These are phyloP conservation scores for Sclerurus mexicanus DNA, from an alignment of 2,113 vertebrate genomes.

Conservation along the genomic window DNA sequence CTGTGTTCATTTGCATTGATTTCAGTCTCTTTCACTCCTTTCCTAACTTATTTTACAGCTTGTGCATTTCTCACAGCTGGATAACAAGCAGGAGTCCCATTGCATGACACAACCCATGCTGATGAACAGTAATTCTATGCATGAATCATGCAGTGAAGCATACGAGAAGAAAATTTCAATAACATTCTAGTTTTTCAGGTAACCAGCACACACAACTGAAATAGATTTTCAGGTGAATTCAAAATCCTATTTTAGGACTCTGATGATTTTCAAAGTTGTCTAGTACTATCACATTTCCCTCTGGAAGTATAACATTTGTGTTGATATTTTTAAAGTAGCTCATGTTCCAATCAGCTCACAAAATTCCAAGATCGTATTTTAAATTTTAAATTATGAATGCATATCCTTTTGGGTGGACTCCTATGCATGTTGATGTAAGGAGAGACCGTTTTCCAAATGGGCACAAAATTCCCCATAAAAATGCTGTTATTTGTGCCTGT, in stretches of 20 bases:
- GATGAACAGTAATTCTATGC: conserved; percentile 66
- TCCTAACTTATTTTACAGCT: conserved; percentile 56
- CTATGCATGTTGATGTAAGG: not conserved
- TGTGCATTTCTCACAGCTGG: conserved; percentile 55
- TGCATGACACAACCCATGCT: conserved; percentile 48
- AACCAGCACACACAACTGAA: not conserved
- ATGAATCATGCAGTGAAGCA: conserved; percentile 22
- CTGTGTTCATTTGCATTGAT: not conserved
- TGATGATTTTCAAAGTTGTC: not conserved
- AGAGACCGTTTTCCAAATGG: not conserved
- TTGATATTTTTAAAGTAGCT: not conserved
- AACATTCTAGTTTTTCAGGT: conserved; percentile 3
- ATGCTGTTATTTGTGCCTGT: not conserved
- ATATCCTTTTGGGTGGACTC: not conserved
- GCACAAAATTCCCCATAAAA: not conserved
- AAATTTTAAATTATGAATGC: not conserved
- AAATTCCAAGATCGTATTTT: not conserved
- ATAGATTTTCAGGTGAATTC: conserved; percentile 6
- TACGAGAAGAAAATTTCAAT: conserved; percentile 46
- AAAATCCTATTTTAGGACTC: not conserved
- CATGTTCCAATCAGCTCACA: not conserved
- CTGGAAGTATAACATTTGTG: not conserved
- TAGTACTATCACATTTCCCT: not conserved
- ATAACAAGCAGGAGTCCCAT: conserved; percentile 45
- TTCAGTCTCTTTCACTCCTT: conserved; percentile 41